Percentiles rank a stretch among this genome's conserved stretches.
These are phyloP conservation scores for Ommatoiulus sabulosus DNA, from an alignment of 2,888 invertebrate genomes.

Conservation along the genomic window DNA sequence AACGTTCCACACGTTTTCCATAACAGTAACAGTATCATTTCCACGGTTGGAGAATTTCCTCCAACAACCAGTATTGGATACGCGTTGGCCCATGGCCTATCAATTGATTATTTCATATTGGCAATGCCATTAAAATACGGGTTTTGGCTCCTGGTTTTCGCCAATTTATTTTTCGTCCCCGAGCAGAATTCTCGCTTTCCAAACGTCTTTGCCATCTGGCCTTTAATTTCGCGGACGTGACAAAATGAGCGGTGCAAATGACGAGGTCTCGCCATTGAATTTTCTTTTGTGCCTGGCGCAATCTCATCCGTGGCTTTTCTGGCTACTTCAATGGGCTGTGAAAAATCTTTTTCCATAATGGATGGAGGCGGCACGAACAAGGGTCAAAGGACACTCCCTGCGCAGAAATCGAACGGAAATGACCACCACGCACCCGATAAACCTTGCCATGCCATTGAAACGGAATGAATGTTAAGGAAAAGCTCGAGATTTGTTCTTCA, in stretches of 20 bases:
- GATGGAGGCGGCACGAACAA: slow-evolving; percentile 6
- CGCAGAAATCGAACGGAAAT: background rate
- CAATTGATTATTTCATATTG: slow-evolving; percentile 1
- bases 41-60: background rate
- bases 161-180: background rate
- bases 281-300: background rate
- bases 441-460: background rate
- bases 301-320: background rate
- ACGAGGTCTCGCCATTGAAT: slow-evolving; percentile 35
- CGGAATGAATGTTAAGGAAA: background rate
- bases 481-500: background rate
- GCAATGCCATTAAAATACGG: background rate
- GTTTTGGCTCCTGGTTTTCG: background rate
- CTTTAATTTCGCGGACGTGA: slow-evolving; percentile 41
- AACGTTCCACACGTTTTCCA: background rate
- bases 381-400: background rate
- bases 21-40: background rate
- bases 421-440: background rate
- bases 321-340: slow-evolving; percentile 37
- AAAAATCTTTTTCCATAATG: slow-evolving; percentile 37
- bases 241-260: slow-evolving; percentile 29
- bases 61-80: background rate
- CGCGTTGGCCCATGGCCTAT: background rate
- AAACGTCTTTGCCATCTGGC: slow-evolving; percentile 45
- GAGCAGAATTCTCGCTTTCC: background rate